Evolutionary conservation across 2,113 vertebrate species (phyloP).

Genomic region (Aphyosemion australe): DNA sequence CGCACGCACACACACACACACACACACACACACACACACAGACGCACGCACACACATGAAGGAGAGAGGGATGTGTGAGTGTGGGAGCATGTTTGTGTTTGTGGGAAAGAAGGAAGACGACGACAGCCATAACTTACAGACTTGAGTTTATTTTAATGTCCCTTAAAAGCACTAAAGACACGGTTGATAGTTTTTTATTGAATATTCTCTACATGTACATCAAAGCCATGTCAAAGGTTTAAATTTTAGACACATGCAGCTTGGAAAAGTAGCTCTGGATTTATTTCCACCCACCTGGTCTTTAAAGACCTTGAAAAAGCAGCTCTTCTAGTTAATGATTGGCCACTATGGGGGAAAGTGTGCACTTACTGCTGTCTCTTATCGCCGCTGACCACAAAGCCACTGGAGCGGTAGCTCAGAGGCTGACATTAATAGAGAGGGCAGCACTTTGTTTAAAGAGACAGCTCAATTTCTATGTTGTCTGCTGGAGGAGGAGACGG

Average conservation of each 20-base stretch:
- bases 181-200: not conserved
- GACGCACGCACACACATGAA: not conserved
- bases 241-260: constrained; percentile 20
- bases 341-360: constrained; percentile 68
- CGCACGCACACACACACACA: too few species aligned
- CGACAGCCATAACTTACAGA: constrained; percentile 12
- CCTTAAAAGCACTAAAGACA: not conserved
- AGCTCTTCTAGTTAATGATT: constrained; percentile 78
- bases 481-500: constrained; percentile 47
- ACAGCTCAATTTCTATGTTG: constrained; percentile 59
- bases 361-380: constrained; percentile 76
- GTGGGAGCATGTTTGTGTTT: constrained; percentile 31
- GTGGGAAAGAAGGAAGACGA: not conserved
- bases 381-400: constrained; percentile 77
- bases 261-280: constrained; percentile 3
- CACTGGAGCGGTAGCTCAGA: constrained; percentile 59
- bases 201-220: constrained; percentile 1
- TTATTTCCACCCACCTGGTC: constrained; percentile 45
- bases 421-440: constrained; percentile 73
- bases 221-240: not conserved
- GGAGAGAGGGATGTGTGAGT: constrained; percentile 29
- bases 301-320: constrained; percentile 74
- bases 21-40: too few species aligned
- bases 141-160: constrained; percentile 7
- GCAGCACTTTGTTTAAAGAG: constrained; percentile 64